Percentiles rank a stretch among this genome's conserved stretches.
These are phyloP conservation scores for Cebus imitator DNA, from an alignment of 2,113 vertebrate genomes.

Conservation along the genomic window DNA sequence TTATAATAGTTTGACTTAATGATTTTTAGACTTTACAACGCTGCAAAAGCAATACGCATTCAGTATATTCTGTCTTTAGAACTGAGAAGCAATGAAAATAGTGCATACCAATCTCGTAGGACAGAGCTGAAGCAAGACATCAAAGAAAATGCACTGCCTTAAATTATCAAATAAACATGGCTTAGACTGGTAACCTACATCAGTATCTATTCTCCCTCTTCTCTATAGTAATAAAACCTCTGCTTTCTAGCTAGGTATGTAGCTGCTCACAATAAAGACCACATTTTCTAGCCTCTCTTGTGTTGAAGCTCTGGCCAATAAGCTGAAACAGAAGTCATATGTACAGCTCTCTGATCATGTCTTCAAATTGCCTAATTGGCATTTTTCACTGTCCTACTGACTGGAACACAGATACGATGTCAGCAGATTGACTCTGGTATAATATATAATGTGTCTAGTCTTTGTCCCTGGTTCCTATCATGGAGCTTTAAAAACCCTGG, in stretches of 20 bases:
- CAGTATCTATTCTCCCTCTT: background rate
- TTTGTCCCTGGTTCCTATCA: background rate
- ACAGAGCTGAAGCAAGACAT: slow-evolving; percentile 1
- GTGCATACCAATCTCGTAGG: background rate
- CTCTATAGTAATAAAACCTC: slow-evolving; percentile 12
- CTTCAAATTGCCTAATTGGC: background rate
- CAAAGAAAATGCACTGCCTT: background rate
- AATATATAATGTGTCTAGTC: background rate
- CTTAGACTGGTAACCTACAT: background rate
- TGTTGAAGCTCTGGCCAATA: background rate
- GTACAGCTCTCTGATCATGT: background rate
- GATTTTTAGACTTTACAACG: background rate
- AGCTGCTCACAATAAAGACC: background rate
- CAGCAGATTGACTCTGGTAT: background rate
- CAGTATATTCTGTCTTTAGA: background rate
- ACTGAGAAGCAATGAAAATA: slow-evolving; percentile 24
- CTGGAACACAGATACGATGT: background rate
- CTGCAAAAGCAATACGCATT: background rate
- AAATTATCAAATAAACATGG: slow-evolving; percentile 5
- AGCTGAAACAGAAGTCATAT: background rate
- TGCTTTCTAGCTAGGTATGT: background rate
- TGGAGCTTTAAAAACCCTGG: background rate
- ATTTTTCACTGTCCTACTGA: background rate
- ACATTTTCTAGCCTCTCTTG: background rate
- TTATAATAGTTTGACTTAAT: background rate